Base-by-base conservation (phyloP, 1,140 invertebrate genomes). In the Eriocheir sinensis region DNA sequence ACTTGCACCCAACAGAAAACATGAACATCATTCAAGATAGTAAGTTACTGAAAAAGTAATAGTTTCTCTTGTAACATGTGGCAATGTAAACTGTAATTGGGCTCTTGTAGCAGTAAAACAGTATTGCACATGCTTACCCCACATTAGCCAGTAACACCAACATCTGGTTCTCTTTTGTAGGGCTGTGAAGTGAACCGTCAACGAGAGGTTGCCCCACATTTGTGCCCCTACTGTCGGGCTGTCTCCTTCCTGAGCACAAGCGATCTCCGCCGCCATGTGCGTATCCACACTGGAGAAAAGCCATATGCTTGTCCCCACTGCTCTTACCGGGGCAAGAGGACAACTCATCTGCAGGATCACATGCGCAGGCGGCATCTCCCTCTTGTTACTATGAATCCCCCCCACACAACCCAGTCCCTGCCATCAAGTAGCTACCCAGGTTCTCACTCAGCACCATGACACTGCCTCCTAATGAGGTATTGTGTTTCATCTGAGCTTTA, bases 121-220 rank as follows among this genome's bases (percentile, higher is more conserved):
- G 48, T 21, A 53, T 53, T 53, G 21, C 12, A 53, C 12, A 53
- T 53, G 48, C 48, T 53, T 53, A 9, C 48, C 21, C 34, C 80
- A 32, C 80, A 32, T 36, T 81, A 30, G n/a, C 80, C 34, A 91
- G 89, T 94, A 94, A 94, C 81, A 36, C n/a, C 89, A 79, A 81
- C 40, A 30, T 94, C 89, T 94, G 93, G 80, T 94, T 94, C 81
- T 94, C 93, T 94, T n/a, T 94, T 94, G 93, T 94, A 94, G 93
- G 93, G 93, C 41, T 94, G 89, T 53, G 93, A 94, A 41, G 80
- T 86, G 93, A 83, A 40, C 89, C 89, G 93, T 36, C 86, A 90
- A 27, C 93, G 93, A 36, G 89, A 91, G 53, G 93, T 80, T 40
- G 38, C 89, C 60, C 40, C 89, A 36, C 91, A 80, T 48, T 44